Evolutionary conservation across 2,888 invertebrate genomes (phyloP).

Genomic region (Drosophila atroscutellata): DNA sequence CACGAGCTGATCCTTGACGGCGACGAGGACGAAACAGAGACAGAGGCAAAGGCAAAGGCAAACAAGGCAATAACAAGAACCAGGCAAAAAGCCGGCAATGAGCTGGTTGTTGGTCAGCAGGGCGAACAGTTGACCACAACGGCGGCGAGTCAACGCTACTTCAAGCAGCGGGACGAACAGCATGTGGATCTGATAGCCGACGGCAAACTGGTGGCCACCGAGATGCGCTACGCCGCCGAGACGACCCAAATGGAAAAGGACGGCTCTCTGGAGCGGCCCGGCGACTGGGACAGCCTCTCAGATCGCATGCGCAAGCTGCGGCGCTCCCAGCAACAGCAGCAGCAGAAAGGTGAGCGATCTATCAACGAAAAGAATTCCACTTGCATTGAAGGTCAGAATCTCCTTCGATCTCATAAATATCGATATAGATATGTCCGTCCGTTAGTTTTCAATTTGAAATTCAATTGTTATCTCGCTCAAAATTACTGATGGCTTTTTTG

Average conservation of each 20-base stretch:
- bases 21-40: conserved; percentile 89
- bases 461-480: not conserved
- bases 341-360: conserved; percentile 85
- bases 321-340: conserved; percentile 85
- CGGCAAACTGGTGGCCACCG: conserved; percentile 92
- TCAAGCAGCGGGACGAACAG: conserved; percentile 92
- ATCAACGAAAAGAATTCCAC: not conserved
- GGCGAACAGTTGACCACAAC: conserved; percentile 82
- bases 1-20: conserved; percentile 90
- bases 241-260: conserved; percentile 92
- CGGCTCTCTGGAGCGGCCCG: conserved; percentile 88
- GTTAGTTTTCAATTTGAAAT: not conserved
- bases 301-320: conserved; percentile 90
- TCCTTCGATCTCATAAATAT: not conserved
- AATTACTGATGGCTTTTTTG: not conserved
- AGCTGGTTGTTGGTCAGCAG: conserved; percentile 73
- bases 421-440: no score
- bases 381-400: not conserved
- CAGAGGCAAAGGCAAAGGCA: not conserved
- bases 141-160: conserved; percentile 88
- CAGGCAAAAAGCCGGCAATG: conserved; percentile 64
- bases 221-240: conserved; percentile 92
- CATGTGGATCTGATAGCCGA: conserved; percentile 93
- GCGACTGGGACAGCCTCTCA: conserved; percentile 92
- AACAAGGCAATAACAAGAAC: not conserved